These are phyloP conservation scores for Prionailurus viverrinus DNA, from an alignment of 2,113 vertebrate species.

Conservation along the genomic window DNA sequence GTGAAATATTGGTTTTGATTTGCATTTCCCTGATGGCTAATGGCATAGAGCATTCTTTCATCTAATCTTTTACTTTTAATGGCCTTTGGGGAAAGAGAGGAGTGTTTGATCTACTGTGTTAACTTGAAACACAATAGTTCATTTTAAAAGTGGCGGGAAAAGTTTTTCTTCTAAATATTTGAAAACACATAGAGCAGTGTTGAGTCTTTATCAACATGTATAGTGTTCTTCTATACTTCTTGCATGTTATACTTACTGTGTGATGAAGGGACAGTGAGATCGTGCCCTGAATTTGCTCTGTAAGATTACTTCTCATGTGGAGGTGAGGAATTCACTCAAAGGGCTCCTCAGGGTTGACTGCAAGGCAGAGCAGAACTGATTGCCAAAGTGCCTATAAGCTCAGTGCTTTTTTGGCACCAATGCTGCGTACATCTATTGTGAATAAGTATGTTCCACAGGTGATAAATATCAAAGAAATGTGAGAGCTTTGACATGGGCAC, in stretches of 20 bases:
- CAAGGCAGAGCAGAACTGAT: neutral
- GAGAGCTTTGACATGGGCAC: neutral
- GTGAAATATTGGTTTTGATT: neutral
- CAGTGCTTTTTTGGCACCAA: neutral
- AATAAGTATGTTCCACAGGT: neutral
- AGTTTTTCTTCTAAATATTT: constrained; percentile 39
- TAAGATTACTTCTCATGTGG: neutral
- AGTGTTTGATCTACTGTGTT: neutral
- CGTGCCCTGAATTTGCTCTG: neutral
- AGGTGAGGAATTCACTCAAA: neutral
- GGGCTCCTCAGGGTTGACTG: neutral
- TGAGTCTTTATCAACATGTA: neutral
- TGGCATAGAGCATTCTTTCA: neutral
- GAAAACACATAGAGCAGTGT: neutral
- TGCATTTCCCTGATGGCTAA: neutral
- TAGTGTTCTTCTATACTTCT: neutral
- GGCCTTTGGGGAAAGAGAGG: neutral
- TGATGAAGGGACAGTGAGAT: neutral
- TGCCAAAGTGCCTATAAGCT: neutral
- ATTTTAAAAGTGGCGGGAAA: neutral
- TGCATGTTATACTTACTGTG: neutral
- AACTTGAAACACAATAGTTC: neutral
- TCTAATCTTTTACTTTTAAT: constrained; percentile 6
- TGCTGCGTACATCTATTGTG: neutral
- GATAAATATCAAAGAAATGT: neutral